These are phyloP conservation scores for Muraenolepis orangiensis DNA, from an alignment of 2,797 vertebrate genomes.

Conservation along the genomic window DNA sequence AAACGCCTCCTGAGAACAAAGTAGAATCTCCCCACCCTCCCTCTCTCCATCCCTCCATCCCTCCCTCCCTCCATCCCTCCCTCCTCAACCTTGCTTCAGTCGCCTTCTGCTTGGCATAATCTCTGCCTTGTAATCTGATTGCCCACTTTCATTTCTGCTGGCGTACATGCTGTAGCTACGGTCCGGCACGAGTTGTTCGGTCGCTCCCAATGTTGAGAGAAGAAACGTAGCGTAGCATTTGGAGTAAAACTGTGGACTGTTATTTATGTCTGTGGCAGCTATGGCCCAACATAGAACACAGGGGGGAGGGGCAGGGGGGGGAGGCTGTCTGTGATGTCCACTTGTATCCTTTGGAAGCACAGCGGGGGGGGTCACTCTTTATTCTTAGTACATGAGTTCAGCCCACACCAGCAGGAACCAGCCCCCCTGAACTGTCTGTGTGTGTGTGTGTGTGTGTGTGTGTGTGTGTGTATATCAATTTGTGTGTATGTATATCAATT, in stretches of 20 bases:
- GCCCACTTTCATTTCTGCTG: slow-evolving; percentile 19
- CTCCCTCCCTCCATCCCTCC: background rate
- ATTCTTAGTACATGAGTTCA: slow-evolving; percentile 42
- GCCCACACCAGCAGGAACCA: slow-evolving; percentile 41
- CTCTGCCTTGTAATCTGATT: slow-evolving; percentile 17
- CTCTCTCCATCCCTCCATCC: too few species aligned
- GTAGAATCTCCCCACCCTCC: slow-evolving; percentile 5
- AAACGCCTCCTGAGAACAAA: slow-evolving; percentile 12
- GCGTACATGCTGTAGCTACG: slow-evolving; percentile 8
- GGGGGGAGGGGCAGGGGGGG: too few species aligned
- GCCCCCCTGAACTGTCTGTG: slow-evolving; percentile 24
- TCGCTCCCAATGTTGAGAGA: slow-evolving; percentile 9
- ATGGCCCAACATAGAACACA: slow-evolving; percentile 38
- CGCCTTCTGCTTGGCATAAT: slow-evolving; percentile 5
- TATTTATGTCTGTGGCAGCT: slow-evolving; percentile 45
- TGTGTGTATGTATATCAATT: too few species aligned
- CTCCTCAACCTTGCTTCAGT: background rate
- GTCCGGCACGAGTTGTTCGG: background rate
- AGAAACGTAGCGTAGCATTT: slow-evolving; percentile 15
- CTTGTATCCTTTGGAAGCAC: slow-evolving; percentile 37
- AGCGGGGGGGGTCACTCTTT: slow-evolving; percentile 46
- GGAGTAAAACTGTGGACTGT: slow-evolving; percentile 26
- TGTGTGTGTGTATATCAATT: too few species aligned
- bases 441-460: too few species aligned
- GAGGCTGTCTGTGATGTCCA: slow-evolving; percentile 35